Evolutionary conservation across 2,888 invertebrate genomes (phyloP), one percentile per base, ranked within the genome.

Genomic region (Euphydryas editha): DNA sequence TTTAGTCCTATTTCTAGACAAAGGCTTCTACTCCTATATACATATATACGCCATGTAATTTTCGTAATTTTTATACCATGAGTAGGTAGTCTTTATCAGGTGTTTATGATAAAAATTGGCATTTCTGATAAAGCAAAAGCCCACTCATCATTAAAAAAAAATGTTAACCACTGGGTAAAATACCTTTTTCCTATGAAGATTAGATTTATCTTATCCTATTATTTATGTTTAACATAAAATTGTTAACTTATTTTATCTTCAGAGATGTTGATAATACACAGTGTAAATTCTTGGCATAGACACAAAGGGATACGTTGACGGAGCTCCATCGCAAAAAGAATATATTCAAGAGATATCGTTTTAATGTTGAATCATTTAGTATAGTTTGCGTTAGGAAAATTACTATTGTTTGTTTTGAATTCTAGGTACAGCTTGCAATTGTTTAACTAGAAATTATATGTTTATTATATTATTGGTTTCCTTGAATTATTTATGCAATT

Each of bases 351-450:
- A 49, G 57, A 58, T 58, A 59, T 58, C 47, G 21, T 44, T 64
- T 59, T 58, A 59, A 54, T 20, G 58, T 39, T 64, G 63, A 64
- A 44, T 64, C 63, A 64, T 54, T 59, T 64, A 57, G 58, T 51
- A 30, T 20, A 51, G 51, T 44, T 54, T 17, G 42, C 57, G 69
- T 65, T 69, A 59, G 72, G 71, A 72, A 75, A 73, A 72, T 68
- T 71, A 69, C 57, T 24, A 69, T 61, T 65, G 57, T 65, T 67
- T 71, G 71, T 70, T 68, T 67, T 62, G 62, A 67, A 49, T 74
- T 73, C 73, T 67, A 46, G 63, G 74, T 71, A 74, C 54, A 20
- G 42, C 37, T 61, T 20, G 49, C 59, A 59, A 69, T 63, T 63
- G 63, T 58, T 51, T 67, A 54, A 67, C 69, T 63, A 63, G 69